Evolutionary conservation across 2,888 invertebrate species (phyloP), one percentile per base, ranked within the genome.

Genomic region (Andricus curvator): DNA sequence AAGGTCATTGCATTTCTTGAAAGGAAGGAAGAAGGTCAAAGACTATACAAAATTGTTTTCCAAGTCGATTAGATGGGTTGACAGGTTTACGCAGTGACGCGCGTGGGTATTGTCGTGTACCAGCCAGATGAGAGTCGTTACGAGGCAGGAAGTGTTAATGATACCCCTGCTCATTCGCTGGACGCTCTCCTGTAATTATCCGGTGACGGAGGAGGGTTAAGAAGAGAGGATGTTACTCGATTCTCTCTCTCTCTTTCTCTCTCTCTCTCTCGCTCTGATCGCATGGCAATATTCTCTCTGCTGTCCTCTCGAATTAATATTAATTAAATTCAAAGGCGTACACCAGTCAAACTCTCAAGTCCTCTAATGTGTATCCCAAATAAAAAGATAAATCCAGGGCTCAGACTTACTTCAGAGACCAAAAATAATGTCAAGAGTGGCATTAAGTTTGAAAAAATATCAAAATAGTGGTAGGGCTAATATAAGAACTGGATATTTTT

Each of bases 81-180:
- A 90, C 88, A 90, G 89, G 89, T 90, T 91, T 90, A 91, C 88
- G 87, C 85, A 85, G 87, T 87, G 88, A 90, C 89, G 87, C 88
- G 88, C 86, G 86, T 86, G 85, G 84, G 86, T 88, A 88, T 88
- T 88, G 87, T 89, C 89, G 86, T 88, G 88, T 88, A 89, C 88
- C 88, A 88, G 91, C 88, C 88, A 88, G 91, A 90, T 89, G 90
- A 91, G 91, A 90, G 90, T 91, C 90, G 91, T 91, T 91, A 91
- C 88, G 90, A 90, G 89, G 89, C 91, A 92, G 91, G 91, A 92
- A 92, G 91, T 91, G 91, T 91, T 92, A 92, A 92, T 91, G 91
- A 92, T 92, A 91, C 90, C 91, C 91, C 90, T 90, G 90, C 88
- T 91, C 89, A 91, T 91, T 92, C 91, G 89, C 87, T 91, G 90